Base-by-base conservation (phyloP, 2,888 invertebrate species). In the Drosophila nr. medialis region DNA sequence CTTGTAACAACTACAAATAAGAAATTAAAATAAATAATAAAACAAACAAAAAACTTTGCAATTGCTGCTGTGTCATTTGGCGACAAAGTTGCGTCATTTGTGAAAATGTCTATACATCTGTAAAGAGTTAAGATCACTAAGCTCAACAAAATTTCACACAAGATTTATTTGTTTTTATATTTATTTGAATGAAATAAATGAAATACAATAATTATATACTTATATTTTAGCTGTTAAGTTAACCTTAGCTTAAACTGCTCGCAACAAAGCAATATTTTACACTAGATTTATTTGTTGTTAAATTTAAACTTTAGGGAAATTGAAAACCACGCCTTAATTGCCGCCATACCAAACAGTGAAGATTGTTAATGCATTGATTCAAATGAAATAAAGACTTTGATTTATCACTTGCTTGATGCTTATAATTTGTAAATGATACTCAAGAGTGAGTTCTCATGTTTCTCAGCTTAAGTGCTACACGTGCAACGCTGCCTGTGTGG, bases 321-420 rank as follows among this genome's bases (percentile, higher is more conserved):
- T 53, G 15, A 48, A 58, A 51, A 42, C 61, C 48, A 62, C 38
- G 68, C 30, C 50, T 65, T 51, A 54, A 66, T 79, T 70, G 51
- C 53, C 64, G 40, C 27, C 58, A 10, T n/a, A 42, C 30, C 24
- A 50, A 34, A 42, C 32, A 15, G 18, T 11, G 29, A 34, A 21
- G 38, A 49, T 53, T 15, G 40, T 32, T 42, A 36, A 72, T 64
- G 70, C 38, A 68, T 53, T 53, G 65, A 56, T 65, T 70, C 73
- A 36, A 29, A 42, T 55, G 59, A 66, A 78, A 63, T 24, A 58
- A 53, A 29, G 38, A 56, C 21, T 70, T 40, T 64, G 64, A 75
- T 75, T 64, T 64, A 76, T 75, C 13, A 10, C 18, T 34, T n/a
- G 27, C 21, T 1, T 11, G 24, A 27, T 15, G 45, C 27, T 55